Evolutionary conservation across 2,888 invertebrate genomes (phyloP).

Genomic region (Alcis repandata): DNA sequence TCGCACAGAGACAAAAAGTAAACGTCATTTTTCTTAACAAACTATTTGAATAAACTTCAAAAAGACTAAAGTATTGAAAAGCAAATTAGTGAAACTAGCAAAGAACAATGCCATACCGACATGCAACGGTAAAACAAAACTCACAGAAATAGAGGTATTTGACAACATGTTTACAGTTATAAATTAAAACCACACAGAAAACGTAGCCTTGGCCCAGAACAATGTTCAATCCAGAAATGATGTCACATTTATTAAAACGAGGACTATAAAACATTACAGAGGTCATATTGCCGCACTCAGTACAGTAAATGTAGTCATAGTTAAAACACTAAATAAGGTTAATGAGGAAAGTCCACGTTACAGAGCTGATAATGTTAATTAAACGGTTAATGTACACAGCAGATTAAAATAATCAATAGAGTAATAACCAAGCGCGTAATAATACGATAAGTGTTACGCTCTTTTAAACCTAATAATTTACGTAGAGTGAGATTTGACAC

Average conservation of each 20-base stretch:
- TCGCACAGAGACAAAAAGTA: background rate
- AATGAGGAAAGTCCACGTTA: constrained; percentile 27
- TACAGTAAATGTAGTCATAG: constrained; percentile 7
- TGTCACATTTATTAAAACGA: constrained; percentile 46
- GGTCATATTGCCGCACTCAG: constrained; percentile 15
- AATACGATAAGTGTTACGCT: constrained; percentile 1
- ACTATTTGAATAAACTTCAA: background rate
- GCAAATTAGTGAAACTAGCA: constrained; percentile 3
- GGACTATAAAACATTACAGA: constrained; percentile 26
- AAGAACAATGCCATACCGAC: background rate
- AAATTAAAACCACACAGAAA: constrained; percentile 18
- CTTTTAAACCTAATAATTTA: background rate
- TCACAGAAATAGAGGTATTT: background rate
- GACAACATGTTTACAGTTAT: constrained; percentile 20
- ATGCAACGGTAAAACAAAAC: background rate
- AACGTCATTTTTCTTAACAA: background rate
- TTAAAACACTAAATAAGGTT: constrained; percentile 6
- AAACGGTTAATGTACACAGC: constrained; percentile 13
- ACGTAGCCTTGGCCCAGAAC: constrained; percentile 45
- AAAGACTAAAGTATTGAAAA: background rate
- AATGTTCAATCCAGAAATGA: constrained; percentile 42
- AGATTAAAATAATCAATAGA: constrained; percentile 27
- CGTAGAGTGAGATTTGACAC: background rate
- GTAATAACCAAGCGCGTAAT: constrained; percentile 2
- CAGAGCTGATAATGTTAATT: constrained; percentile 25